Evolutionary conservation across 2,888 invertebrate genomes (phyloP).

Genomic region (Caenorhabditis doughertyi): DNA sequence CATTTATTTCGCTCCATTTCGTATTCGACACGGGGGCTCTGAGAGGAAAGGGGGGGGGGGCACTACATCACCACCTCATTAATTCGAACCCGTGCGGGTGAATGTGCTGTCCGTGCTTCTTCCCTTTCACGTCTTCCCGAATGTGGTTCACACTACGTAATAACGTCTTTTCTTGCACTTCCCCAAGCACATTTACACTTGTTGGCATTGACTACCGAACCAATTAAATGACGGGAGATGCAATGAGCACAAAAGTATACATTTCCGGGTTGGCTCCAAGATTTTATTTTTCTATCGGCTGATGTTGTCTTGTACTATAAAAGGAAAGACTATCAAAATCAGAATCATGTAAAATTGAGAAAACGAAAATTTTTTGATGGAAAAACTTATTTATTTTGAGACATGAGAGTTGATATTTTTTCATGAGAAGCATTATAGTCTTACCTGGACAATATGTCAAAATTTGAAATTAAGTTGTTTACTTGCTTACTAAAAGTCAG

Average conservation of each 20-base stretch:
- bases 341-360: too few relatives aligned
- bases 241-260: slow-evolving; percentile 10
- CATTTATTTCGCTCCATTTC: slow-evolving; percentile 63
- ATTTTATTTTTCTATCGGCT: too few relatives aligned
- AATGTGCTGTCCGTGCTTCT: slow-evolving; percentile 22
- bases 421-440: too few relatives aligned
- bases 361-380: too few relatives aligned
- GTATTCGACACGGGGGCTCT: slow-evolving; percentile 49
- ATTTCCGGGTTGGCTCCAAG: slow-evolving; percentile 5
- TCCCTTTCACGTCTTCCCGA: slow-evolving; percentile 28
- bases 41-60: neutral
- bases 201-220: slow-evolving; percentile 16
- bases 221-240: slow-evolving; percentile 39
- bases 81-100: slow-evolving; percentile 46
- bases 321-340: too few relatives aligned
- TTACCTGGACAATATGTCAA: too few relatives aligned
- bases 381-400: too few relatives aligned
- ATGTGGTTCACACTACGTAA: slow-evolving; percentile 34
- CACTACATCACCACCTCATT: slow-evolving; percentile 55
- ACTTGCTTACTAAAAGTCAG: too few relatives aligned
- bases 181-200: slow-evolving; percentile 8
- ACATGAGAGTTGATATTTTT: too few relatives aligned
- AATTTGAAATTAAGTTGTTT: too few relatives aligned
- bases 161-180: neutral
- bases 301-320: too few relatives aligned